Evolutionary conservation across 2,888 invertebrate genomes (phyloP).

Genomic region (Steinernema hermaphroditum): DNA sequence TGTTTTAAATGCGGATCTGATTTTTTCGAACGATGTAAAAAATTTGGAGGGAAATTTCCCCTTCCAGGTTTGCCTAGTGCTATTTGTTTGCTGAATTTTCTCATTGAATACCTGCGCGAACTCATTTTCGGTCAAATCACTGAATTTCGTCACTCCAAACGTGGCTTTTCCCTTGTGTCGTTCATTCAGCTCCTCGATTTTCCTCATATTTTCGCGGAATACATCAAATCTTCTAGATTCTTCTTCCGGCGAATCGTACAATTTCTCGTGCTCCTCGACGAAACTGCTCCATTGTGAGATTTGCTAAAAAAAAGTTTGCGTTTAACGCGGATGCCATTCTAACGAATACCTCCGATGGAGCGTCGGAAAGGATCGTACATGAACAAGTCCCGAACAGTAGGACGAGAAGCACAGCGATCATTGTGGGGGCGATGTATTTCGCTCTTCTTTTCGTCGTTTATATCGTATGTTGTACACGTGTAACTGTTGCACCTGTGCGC

Average conservation of each 20-base stretch:
- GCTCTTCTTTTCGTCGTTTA: too few species aligned
- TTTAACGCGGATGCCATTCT: too few species aligned
- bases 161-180: not conserved
- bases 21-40: too few species aligned
- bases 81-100: too few species aligned
- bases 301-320: not conserved
- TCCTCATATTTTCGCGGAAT: not conserved
- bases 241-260: slow-evolving; percentile 9
- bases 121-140: slow-evolving; percentile 8
- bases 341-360: not conserved
- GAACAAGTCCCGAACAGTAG: not conserved
- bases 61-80: too few species aligned
- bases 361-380: not conserved
- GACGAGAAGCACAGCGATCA: not conserved
- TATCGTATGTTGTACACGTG: too few species aligned
- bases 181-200: slow-evolving; percentile 4
- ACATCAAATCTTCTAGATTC: not conserved
- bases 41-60: too few species aligned
- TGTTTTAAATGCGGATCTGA: too few species aligned
- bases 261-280: not conserved
- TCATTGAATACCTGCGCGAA: not conserved
- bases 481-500: too few species aligned
- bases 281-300: not conserved
- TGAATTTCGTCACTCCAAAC: not conserved
- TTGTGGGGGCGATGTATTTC: not conserved